A percentile compares a stretch with the other conserved stretches of the same genome.
Conservation (phyloP, 2,113 vertebrate species). For the Boulengeromyrus knoepffleri region DNA sequence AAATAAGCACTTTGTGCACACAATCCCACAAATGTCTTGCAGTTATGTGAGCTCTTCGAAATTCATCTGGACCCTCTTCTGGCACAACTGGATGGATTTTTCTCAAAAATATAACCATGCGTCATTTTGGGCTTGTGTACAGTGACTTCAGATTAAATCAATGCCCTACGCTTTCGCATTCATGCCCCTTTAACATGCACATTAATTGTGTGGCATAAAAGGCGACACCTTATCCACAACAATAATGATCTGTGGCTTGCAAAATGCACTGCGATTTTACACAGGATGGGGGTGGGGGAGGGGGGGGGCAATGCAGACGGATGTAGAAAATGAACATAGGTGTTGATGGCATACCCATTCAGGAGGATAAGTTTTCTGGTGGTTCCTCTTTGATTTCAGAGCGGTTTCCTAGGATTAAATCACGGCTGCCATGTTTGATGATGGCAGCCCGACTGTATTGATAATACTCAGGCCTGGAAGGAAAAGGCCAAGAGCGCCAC, state of each 20-base stretch:
- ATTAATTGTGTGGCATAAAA: constrained; percentile 37
- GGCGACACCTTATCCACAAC: not conserved
- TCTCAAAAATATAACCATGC: constrained; percentile 64
- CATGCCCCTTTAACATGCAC: constrained; percentile 38
- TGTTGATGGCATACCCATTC: constrained; percentile 32
- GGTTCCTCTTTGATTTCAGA: not conserved
- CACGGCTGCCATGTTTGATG: not conserved
- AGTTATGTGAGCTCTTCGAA: not conserved
- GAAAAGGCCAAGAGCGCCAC: not conserved
- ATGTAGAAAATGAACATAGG: constrained; percentile 45
- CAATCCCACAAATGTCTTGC: not conserved
- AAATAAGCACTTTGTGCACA: not conserved
- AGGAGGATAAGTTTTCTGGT: not conserved
- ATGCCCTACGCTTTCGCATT: constrained; percentile 55
- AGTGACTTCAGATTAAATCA: constrained; percentile 64
- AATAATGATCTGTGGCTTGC: not conserved
- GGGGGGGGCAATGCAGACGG: not conserved
- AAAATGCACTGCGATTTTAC: constrained; percentile 15
- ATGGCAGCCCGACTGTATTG: not conserved
- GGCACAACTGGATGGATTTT: constrained; percentile 55
- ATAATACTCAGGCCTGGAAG: not conserved
- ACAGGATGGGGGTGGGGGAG: not conserved
- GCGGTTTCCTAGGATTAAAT: not conserved
- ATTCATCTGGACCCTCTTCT: constrained; percentile 52
- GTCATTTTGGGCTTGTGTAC: constrained; percentile 63